Evolutionary conservation across 1,140 invertebrate genomes (phyloP).

Genomic region (Drepana arcuata): DNA sequence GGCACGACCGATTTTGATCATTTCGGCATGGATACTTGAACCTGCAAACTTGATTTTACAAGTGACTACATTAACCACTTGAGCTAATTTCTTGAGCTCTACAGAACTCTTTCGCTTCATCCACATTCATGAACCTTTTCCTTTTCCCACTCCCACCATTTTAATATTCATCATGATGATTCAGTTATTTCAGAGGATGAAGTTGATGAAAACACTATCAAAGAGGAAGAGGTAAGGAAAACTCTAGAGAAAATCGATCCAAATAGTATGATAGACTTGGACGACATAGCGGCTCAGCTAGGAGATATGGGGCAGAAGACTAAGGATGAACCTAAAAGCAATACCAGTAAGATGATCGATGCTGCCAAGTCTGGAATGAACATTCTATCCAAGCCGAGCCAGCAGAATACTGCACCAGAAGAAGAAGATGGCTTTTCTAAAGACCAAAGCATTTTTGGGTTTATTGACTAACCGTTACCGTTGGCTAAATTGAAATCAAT

Average conservation of each 20-base stretch:
- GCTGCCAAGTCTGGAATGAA: no score
- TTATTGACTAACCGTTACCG: slow-evolving; percentile 3
- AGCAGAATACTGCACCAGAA: slow-evolving; percentile 3
- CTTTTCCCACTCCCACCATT: no score
- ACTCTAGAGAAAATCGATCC: slow-evolving; percentile 11
- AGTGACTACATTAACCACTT: no score
- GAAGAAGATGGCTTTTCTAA: slow-evolving; percentile 7
- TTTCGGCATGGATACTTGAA: no score
- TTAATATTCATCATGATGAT: no score
- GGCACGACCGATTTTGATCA: no score
- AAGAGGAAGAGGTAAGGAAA: slow-evolving; percentile 12
- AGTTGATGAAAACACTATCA: slow-evolving; percentile 12
- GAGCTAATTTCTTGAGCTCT: no score
- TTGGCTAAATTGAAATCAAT: no score
- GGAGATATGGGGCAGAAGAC: slow-evolving; percentile 1
- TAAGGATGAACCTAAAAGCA: background rate
- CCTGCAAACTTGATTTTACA: no score
- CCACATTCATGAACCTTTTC: no score
- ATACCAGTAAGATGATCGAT: slow-evolving; percentile 1
- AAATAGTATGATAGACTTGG: slow-evolving; percentile 3
- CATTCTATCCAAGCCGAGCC: slow-evolving; percentile 2
- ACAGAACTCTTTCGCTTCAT: no score
- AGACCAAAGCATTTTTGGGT: slow-evolving; percentile 11
- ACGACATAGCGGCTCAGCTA: slow-evolving; percentile 9
- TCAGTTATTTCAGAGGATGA: slow-evolving; percentile 14